Evolutionary conservation across 2,888 invertebrate species (phyloP), one percentile per base, ranked within the genome.

Genomic region (Aphrophora alni): DNA sequence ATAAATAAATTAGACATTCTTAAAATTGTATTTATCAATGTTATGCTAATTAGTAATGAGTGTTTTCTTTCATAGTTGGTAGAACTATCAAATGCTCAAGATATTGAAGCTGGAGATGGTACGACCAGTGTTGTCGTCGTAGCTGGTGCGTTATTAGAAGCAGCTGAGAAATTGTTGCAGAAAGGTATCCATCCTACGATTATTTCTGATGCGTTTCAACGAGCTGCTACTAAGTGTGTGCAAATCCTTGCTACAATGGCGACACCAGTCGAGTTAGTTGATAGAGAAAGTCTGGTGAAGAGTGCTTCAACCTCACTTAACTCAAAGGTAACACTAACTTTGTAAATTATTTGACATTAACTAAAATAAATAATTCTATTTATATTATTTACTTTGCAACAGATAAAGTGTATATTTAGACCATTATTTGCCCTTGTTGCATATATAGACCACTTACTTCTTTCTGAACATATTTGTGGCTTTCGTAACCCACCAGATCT

Each of bases 91-190:
- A 95, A 97, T 87, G 99, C 99, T 24, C 99, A 99, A 90, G 99
- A 99, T 89, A 94, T 98, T 86, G 99, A 99, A 89, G 99, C 99
- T 86, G 99, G 99, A 73, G 99, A 99, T 90, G 99, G 99, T 81
- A 99, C 99, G 26, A 99, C 99, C 12, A 97, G 98, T 26, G 99
- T 99, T 78, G 99, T 99, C 12, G 96, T 99, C 7, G 93, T 99
- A 86, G 99, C 98, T 85, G 99, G 99, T 75, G 97, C 98, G 84
- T 89, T 99, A 75, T 90, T 99, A 78, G 98, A 99, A 89, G 97
- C 98, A 76, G 95, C 97, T 76, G 95, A 98, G 87, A 97, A 97
- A 87, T 91, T 99, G 17, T 89, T 99, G 33, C 92, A 93, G 81
- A 97, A 97, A 89, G 98, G 99, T 74, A 96, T 99, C 86, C 99